Base-by-base conservation (phyloP, 2,113 vertebrate genomes). In the Bungarus multicinctus region DNA sequence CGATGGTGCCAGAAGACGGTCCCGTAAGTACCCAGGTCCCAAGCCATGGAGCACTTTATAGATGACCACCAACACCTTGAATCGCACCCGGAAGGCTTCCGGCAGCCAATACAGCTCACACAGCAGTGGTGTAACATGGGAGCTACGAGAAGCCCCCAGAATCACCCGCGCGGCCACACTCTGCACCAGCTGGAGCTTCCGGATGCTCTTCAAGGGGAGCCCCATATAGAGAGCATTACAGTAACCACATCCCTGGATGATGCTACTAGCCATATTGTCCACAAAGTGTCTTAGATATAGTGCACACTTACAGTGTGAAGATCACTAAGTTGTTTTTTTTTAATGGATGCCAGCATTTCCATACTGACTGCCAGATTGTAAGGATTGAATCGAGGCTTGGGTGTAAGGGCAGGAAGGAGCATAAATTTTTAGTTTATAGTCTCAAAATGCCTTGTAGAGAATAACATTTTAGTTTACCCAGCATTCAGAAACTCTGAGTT, bases 381-480 rank as follows among this genome's bases (percentile, higher is more conserved):
- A 95, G 60, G 69, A 30, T 87, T 95, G 60, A 39, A 57, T 30
- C 22, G 69, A 94, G 89, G 94, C 50, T 85, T 23, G 27, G 34
- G 1, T 27, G 4, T 6, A n/a, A 53, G 10, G 30, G 4, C 12
- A 5, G 4, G 30, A 16, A 69, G 30, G 30, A 45, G 45, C n/a
- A 60, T 89, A 96, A 96, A 95, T 81, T 69, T 91, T 96, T 9
- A 88, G 91, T 95, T 93, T 94, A 89, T 92, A 91, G 96, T 94
- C 91, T 92, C 93, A 87, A 95, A 96, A 91, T 69, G 93, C 89
- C 53, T 53, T 30, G 93, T 52, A 95, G 87, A 96, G 94, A 96
- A 89, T 95, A 95, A 96, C 95, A 96, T 96, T 97, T 97, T 93
- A 93, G 95, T 97, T 97, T 91, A 91, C 85, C 96, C 95, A 93